Conservation (phyloP, 1,140 invertebrate genomes). For the Drosophila bipectinata region DNA sequence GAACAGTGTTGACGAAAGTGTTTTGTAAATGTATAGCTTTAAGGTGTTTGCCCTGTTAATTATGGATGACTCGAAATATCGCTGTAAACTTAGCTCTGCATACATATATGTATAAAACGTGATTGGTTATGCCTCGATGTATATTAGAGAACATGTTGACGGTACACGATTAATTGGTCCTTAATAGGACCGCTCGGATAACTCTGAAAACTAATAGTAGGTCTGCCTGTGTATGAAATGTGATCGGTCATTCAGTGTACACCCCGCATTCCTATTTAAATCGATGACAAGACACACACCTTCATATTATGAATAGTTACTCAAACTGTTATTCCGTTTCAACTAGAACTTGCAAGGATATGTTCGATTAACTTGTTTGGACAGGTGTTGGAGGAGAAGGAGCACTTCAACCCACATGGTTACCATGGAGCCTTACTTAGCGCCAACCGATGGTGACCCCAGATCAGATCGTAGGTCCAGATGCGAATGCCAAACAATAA, state of each 20-base stretch:
- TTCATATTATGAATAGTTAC: background rate
- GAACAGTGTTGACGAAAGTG: conserved; percentile 13
- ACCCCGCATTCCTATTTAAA: conserved; percentile 22
- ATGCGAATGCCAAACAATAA: conserved; percentile 67
- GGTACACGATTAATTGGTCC: conserved; percentile 10
- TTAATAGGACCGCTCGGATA: conserved; percentile 14
- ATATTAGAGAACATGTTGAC: conserved; percentile 52
- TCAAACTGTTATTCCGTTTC: conserved; percentile 39
- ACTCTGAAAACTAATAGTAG: conserved; percentile 11
- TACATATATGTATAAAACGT: conserved; percentile 33
- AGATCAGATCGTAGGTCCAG: conserved; percentile 38
- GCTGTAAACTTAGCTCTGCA: conserved; percentile 38
- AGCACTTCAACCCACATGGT: conserved; percentile 2
- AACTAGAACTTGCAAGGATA: conserved; percentile 21
- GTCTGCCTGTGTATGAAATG: conserved; percentile 25
- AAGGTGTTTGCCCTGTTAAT: conserved; percentile 53
- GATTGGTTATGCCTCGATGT: conserved; percentile 36
- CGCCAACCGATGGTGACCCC: conserved; percentile 5
- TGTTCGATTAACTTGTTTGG: conserved; percentile 1
- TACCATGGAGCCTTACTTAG: conserved; percentile 20
- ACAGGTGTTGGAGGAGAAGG: background rate
- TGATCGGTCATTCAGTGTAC: conserved; percentile 23
- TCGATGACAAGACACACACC: background rate
- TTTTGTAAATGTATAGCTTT: conserved; percentile 61
- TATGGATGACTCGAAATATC: conserved; percentile 26